Conservation (phyloP, 2,113 vertebrate genomes). For the Conger conger region DNA sequence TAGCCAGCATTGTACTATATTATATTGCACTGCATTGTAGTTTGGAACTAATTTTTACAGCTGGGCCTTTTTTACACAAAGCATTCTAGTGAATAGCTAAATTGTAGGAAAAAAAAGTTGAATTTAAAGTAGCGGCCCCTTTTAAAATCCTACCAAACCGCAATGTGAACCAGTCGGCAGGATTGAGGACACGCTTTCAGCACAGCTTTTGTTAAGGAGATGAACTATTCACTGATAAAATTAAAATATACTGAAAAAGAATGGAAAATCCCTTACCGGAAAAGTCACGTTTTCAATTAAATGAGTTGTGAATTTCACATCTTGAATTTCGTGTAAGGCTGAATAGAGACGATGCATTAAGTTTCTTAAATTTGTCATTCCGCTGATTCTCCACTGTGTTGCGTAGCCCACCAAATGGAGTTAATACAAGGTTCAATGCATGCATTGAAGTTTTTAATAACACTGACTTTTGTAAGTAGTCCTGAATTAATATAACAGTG, state of each 20-base stretch:
- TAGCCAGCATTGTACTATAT: neutral
- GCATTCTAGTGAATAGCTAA: neutral
- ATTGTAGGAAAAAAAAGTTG: neutral
- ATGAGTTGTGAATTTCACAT: slow-evolving; percentile 6
- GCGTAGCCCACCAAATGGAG: neutral
- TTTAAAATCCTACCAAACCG: neutral
- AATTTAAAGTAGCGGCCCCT: neutral
- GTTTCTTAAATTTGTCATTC: neutral
- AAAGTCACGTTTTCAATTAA: neutral
- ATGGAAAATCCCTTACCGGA: neutral
- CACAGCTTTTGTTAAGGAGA: slow-evolving; percentile 10
- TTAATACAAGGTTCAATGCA: neutral
- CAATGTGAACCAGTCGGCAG: neutral
- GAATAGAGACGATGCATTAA: slow-evolving; percentile 1
- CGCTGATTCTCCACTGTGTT: neutral
- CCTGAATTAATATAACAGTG: neutral
- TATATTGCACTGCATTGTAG: neutral
- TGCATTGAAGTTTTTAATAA: neutral
- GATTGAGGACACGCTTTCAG: neutral
- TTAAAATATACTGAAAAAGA: neutral
- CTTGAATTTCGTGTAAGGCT: neutral
- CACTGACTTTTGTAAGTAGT: neutral
- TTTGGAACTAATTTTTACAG: neutral
- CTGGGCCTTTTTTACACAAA: neutral
- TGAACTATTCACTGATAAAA: neutral